Conservation (phyloP, 2,888 invertebrate genomes). For the Laspeyria flexula region DNA sequence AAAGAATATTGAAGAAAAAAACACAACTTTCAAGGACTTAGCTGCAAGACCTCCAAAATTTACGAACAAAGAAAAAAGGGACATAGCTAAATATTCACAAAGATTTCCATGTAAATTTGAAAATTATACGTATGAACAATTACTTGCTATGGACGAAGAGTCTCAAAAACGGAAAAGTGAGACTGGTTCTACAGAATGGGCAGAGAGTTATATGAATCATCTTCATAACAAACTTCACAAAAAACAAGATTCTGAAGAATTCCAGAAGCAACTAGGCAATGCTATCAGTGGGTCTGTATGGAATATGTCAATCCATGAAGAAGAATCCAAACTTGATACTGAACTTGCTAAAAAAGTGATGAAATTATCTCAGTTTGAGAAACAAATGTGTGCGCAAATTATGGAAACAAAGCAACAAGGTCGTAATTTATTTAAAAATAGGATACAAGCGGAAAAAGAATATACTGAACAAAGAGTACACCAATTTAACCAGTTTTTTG, state of each 20-base stretch:
- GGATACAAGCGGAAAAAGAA: conserved; percentile 79
- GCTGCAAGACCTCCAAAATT: conserved; percentile 39
- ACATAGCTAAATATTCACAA: conserved; percentile 68
- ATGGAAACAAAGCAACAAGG: conserved; percentile 87
- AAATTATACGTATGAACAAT: conserved; percentile 74
- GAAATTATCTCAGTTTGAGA: conserved; percentile 88
- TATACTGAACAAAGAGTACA: conserved; percentile 79
- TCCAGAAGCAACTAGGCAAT: conserved; percentile 81
- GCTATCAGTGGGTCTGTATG: conserved; percentile 80
- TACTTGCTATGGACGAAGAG: conserved; percentile 65
- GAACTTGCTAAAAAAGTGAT: conserved; percentile 84
- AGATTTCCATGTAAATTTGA: conserved; percentile 68
- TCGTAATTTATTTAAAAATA: conserved; percentile 83
- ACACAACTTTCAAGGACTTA: conserved; percentile 48
- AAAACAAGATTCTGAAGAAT: conserved; percentile 71
- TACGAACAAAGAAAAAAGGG: conserved; percentile 56
- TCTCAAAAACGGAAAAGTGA: conserved; percentile 58
- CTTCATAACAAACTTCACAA: conserved; percentile 75
- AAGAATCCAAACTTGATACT: conserved; percentile 81
- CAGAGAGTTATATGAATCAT: conserved; percentile 78
- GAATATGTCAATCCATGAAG: conserved; percentile 81
- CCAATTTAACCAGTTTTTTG: conserved; percentile 76
- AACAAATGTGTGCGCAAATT: conserved; percentile 87
- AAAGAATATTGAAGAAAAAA: conserved; percentile 62
- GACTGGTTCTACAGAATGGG: conserved; percentile 70